Percentiles rank a stretch among this genome's conserved stretches.
Conservation (phyloP, 2,797 vertebrate genomes). For the Oophaga sylvatica region DNA sequence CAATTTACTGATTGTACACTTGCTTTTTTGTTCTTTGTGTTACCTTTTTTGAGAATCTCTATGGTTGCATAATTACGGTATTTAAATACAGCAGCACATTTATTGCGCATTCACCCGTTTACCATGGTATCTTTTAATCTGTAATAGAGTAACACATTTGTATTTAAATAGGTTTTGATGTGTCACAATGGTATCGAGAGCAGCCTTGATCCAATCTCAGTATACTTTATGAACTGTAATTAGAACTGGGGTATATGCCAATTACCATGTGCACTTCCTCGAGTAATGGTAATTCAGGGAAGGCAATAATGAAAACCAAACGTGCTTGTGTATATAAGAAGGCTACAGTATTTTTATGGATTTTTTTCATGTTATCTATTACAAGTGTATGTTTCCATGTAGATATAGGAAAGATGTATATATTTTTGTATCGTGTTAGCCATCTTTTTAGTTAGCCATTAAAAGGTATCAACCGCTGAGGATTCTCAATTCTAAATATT, state of each 20-base stretch:
- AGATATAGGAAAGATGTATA: too few relatives aligned
- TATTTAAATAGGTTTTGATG: slow-evolving; percentile 21
- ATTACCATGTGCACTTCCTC: slow-evolving; percentile 14
- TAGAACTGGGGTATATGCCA: slow-evolving; percentile 4
- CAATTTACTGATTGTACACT: slow-evolving; percentile 31
- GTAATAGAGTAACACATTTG: slow-evolving; percentile 15
- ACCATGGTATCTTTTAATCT: slow-evolving; percentile 27
- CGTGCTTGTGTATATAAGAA: neutral
- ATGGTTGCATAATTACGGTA: slow-evolving; percentile 30
- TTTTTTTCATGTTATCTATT: neutral
- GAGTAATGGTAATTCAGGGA: neutral
- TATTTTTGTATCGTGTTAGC: too few relatives aligned
- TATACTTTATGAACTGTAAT: slow-evolving; percentile 28
- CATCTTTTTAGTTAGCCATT: too few relatives aligned
- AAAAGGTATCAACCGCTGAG: too few relatives aligned
- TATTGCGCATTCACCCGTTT: slow-evolving; percentile 23
- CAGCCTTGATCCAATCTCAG: slow-evolving; percentile 16
- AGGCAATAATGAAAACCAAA: neutral
- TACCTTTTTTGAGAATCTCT: slow-evolving; percentile 4
- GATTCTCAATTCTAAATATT: too few relatives aligned
- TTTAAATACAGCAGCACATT: slow-evolving; percentile 24
- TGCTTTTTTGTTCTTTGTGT: slow-evolving; percentile 12
- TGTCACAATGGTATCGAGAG: slow-evolving; percentile 31
- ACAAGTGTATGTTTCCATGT: neutral
- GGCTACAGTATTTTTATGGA: neutral